Evolutionary conservation across 2,797 vertebrate species (phyloP), one percentile per base, ranked within the genome.

Genomic region (Cuculus canorus): DNA sequence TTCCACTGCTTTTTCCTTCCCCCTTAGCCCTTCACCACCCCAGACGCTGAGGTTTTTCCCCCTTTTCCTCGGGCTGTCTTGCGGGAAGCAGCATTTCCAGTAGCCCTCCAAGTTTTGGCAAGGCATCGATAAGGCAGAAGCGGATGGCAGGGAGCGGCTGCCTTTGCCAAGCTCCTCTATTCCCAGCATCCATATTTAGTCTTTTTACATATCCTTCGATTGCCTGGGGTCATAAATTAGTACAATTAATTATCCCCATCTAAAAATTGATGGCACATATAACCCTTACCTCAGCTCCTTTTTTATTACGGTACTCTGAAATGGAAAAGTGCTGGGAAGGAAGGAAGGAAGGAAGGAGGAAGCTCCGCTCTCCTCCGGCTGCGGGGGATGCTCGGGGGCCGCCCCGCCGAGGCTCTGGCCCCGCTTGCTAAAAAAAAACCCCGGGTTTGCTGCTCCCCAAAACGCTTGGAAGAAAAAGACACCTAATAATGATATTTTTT

Each of bases 181-280:
- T 94, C 95, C 96, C 97, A 96, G 96, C 96, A 97, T 94, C 93
- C 95, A 96, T 95, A 95, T 97, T 97, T 96, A 92, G 94, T 60
- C 95, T 95, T 95, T 88, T 80, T 83, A 97, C 97, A 95, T 97
- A 97, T 97, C 88, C 92, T 96, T 95, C 83, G 37, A 97, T 97
- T 95, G 96, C 97, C 63, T 86, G 94, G 85, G 97, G 96, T 96
- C 97, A 95, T 98, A 98, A 98, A 98, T 98, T 98, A 98, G 96
- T 95, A 91, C 97, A 98, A 98, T 98, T 98, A 97, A 98, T 98
- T 98, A 98, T 96, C 96, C 95, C 90, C 71, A 97, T 92, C 96
- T 97, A 95, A 81, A 88, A 96, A 96, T 96, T 94, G 96, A 96
- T 90, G 93, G 96, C 82, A 60, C 90, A 35, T 82, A 70, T 60